Evolutionary conservation across 2,888 invertebrate species (phyloP), one percentile per base, ranked within the genome.

Genomic region (Myathropa florea): DNA sequence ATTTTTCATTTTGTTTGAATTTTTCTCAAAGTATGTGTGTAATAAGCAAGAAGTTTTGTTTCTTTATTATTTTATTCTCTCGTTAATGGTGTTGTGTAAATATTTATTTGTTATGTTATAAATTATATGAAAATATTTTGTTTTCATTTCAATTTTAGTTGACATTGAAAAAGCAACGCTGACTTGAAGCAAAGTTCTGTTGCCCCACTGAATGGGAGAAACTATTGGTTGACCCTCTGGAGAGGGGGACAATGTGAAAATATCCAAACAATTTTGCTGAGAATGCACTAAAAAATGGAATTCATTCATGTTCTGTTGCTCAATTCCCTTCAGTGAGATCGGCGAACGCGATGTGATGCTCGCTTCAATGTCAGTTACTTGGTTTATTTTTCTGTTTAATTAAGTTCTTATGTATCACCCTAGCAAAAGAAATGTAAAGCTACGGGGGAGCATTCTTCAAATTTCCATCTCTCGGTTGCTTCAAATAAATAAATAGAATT

Each of bases 91-190:
- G 78, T 87, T 78, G 87, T 79, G 83, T 88, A 79, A 84, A 88
- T 88, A 87, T 88, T 76, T 87, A 76, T 77, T 86, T 75, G 68
- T 86, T 55, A 73, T 61, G 76, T 76, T 84, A 79, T 84, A 86
- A 83, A 76, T 84, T 70, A 84, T 79, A 76, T 81, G 67, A 83
- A 88, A 88, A 87, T 76, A 82, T 73, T 79, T 57, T 46, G n/a
- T 46, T 67, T 75, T 76, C n/a, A n/a, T n/a, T 76, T 33, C 63
- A 53, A 70, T 55, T 86, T 64, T 59, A 78, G 77, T 65, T 81
- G 81, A 87, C 70, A 83, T 80, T 84, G 64, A 77, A 72, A 18
- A 73, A 81, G 81, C 73, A 53, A 79, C 68, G 60, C 36, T 57
- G 30, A 33, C 61, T n/a, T 70, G 33, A 79, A 28, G 14, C 26